Evolutionary conservation across 30 jellyfish, hydroid and myxozoan species (phyloP).

Genomic region (Mastigias papua): DNA sequence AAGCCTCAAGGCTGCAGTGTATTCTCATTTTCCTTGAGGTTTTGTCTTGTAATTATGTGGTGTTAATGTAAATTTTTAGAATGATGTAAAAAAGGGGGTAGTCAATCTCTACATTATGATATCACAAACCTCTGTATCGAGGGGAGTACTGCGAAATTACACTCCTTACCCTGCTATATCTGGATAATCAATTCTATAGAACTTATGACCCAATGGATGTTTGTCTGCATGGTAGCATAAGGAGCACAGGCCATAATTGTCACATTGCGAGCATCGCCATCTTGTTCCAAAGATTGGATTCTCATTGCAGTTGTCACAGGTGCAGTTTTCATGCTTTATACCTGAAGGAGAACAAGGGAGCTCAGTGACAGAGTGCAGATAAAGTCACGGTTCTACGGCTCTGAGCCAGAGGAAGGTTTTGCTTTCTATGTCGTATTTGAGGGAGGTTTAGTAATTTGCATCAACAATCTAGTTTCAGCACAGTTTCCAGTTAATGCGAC

Average conservation of each 20-base stretch:
- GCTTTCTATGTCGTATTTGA: too few relatives aligned
- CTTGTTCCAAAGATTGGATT: slow-evolving; percentile 92
- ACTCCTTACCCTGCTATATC: background rate
- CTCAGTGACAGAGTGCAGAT: background rate
- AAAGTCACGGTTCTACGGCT: background rate
- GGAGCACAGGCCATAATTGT: slow-evolving; percentile 79
- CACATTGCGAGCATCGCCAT: slow-evolving; percentile 91
- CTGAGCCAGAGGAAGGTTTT: background rate
- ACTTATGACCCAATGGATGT: slow-evolving; percentile 23
- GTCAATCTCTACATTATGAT: too few relatives aligned
- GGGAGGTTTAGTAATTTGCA: too few relatives aligned
- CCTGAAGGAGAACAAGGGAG: slow-evolving; percentile 55
- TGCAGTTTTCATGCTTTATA: slow-evolving; percentile 82
- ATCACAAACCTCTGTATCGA: too few relatives aligned
- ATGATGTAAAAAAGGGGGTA: too few relatives aligned
- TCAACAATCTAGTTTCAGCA: too few relatives aligned
- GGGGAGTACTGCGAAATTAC: too few relatives aligned
- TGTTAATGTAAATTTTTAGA: too few relatives aligned
- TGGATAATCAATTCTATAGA: background rate
- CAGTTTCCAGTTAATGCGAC: too few relatives aligned
- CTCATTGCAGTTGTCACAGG: slow-evolving; percentile 85
- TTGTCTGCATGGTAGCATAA: slow-evolving; percentile 89
- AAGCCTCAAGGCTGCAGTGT: too few relatives aligned
- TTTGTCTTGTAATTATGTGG: too few relatives aligned
- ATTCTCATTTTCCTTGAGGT: too few relatives aligned